phyloP scores from a whole-genome alignment of 2,113 vertebrate species.

The Nycticebus coucang region DNA sequence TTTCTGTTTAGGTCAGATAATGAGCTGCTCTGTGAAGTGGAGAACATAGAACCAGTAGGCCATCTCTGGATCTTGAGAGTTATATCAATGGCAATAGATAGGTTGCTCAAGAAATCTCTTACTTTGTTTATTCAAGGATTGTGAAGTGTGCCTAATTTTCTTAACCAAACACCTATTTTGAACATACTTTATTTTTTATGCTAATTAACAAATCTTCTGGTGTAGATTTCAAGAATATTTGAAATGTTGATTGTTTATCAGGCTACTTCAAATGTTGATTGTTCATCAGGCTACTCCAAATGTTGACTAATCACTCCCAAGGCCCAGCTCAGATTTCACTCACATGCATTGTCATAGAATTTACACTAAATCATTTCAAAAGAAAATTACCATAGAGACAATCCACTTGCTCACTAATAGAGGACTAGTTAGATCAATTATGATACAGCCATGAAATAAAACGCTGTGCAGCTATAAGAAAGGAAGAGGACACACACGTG shows the following conservation, averaged over 20 bases:
- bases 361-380: slow-evolving; percentile 36
- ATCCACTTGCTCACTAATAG: not conserved
- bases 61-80: not conserved
- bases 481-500: not conserved
- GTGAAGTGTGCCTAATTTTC: not conserved
- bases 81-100: too few species aligned
- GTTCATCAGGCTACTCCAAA: not conserved
- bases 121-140: not conserved
- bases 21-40: not conserved
- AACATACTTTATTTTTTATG: not conserved
- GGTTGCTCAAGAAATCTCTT: not conserved
- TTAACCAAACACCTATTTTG: not conserved
- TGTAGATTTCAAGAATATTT: not conserved
- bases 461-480: not conserved
- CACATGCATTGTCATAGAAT: not conserved
- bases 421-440: not conserved
- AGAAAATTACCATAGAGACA: not conserved
- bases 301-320: not conserved
- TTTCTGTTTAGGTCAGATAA: not conserved
- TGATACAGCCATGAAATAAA: not conserved
- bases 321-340: not conserved
- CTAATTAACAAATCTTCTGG: not conserved
- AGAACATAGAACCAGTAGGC: not conserved
- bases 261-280: not conserved
- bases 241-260: not conserved